These are phyloP conservation scores for Uloborus plumipes DNA, from an alignment of 2,888 invertebrate genomes.

Conservation along the genomic window DNA sequence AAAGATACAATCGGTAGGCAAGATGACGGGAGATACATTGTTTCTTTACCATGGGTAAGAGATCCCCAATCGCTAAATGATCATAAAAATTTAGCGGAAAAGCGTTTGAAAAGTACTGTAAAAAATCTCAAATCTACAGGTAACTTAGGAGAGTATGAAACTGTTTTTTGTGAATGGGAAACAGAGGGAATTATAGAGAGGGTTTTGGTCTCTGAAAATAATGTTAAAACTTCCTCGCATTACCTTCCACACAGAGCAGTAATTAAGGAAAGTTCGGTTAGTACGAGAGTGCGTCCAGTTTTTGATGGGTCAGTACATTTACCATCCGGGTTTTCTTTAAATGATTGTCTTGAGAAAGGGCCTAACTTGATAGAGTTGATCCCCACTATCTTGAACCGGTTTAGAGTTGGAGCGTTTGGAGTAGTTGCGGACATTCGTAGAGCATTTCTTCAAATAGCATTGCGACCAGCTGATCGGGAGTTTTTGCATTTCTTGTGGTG, in stretches of 20 bases:
- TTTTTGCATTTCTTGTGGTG: constrained; percentile 9
- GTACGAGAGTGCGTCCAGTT: neutral
- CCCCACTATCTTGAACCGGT: neutral
- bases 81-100: neutral
- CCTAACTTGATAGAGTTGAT: constrained; percentile 14
- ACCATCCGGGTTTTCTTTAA: neutral
- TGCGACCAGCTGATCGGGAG: neutral
- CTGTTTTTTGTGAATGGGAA: constrained; percentile 8
- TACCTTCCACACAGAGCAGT: neutral
- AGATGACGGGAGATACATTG: too few species aligned
- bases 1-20: neutral
- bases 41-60: too few species aligned
- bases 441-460: neutral
- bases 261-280: neutral
- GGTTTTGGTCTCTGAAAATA: neutral
- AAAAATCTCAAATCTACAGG: neutral
- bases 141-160: neutral
- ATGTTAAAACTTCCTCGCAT: too few species aligned
- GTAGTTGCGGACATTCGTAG: neutral
- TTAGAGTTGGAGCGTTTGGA: neutral
- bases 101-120: neutral
- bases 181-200: neutral
- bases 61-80: neutral
- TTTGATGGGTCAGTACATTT: neutral
- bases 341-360: neutral